Evolutionary conservation across 1,140 invertebrate species (phyloP), one percentile per base, ranked within the genome.

Genomic region (Dermatophagoides farinae): DNA sequence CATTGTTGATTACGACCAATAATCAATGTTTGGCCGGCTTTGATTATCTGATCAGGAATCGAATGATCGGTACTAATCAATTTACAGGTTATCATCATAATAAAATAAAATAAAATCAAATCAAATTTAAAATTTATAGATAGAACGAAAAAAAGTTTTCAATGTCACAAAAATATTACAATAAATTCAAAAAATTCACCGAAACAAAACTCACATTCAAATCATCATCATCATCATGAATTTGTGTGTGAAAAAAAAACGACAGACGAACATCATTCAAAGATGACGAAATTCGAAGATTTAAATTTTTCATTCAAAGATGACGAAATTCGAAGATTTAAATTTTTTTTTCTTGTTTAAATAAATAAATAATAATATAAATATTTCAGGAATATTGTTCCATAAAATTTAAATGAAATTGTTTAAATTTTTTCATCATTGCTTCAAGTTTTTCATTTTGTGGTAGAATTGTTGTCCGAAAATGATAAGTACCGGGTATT

Each of bases 401-500:
- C 5, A 61, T 37, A 44, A 67, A 67, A 20, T 62, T 53, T 20
- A 22, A 1, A 47, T 67, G 66, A 52, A 67, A 67, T 22, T 63
- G 39, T 18, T 63, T 62, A n/a, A 67, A 63, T 22, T 39, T 53
- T 22, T 64, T 46, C 49, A 67, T 59, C 51, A 67, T 67, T 18
- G 49, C 43, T 31, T 62, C 61, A n/a, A 67, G 41, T 51, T 61
- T 60, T 18, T 64, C 61, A 38, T 54, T 61, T 53, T 66, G 66
- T 9, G 66, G 66, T 40, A 67, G 31, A 54, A 67, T 67, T 14
- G 66, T 67, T 41, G 63, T 64, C 72, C 90, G 82, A 74, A 96
- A 97, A 72, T 97, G 93, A 74, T 82, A 92, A 0, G 93, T 98
- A 51, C 88, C 89, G 12, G 85, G 82, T 67, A 76, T 75, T 73